Evolutionary conservation across 2,888 invertebrate species (phyloP).

Genomic region (Andrena flavipes): DNA sequence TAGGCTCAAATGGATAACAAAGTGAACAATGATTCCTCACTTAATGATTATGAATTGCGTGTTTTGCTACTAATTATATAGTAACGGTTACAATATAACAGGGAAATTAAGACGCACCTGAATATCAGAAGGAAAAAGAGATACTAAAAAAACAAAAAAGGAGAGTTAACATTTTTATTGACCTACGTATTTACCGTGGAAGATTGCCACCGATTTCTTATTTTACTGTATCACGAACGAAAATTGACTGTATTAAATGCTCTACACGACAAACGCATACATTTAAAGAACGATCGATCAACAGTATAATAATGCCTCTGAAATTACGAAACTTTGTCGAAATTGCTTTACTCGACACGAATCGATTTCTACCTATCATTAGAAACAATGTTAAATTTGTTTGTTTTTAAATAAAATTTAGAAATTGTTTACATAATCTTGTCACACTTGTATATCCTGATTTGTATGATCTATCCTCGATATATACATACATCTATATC

Average conservation of each 20-base stretch:
- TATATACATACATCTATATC: constrained; percentile 1
- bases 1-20: constrained; percentile 8
- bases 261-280: constrained; percentile 25
- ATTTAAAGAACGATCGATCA: constrained; percentile 17
- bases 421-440: constrained; percentile 56
- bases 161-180: constrained; percentile 14
- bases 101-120: constrained; percentile 16
- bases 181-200: constrained; percentile 11
- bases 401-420: constrained; percentile 70
- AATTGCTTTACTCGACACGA: constrained; percentile 32
- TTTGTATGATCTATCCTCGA: constrained; percentile 19
- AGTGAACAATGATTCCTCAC: constrained; percentile 8
- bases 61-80: constrained; percentile 48
- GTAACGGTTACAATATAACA: constrained; percentile 20
- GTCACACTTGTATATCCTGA: constrained; percentile 36
- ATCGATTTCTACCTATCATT: constrained; percentile 36
- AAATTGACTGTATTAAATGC: constrained; percentile 33
- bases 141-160: not conserved
- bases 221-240: constrained; percentile 28
- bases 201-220: constrained; percentile 24
- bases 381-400: constrained; percentile 62
- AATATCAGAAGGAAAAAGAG: constrained; percentile 3
- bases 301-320: constrained; percentile 7
- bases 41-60: constrained; percentile 13
- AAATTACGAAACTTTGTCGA: constrained; percentile 21